A percentile compares a stretch with the other conserved stretches of the same genome.
Conservation (phyloP, 1,140 invertebrate genomes). For the Neelides sp. region DNA sequence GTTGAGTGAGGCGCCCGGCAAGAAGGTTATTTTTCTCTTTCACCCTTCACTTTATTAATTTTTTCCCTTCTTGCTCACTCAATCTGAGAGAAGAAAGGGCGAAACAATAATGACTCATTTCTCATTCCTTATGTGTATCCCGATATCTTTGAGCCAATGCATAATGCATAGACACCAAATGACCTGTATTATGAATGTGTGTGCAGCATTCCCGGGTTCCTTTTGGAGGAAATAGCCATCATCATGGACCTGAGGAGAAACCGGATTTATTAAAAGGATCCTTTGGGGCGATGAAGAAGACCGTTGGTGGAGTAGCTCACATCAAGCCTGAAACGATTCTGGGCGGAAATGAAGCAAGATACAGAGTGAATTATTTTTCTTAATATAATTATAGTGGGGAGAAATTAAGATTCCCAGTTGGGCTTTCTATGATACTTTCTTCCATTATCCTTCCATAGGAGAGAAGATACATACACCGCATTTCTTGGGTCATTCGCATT, state of each 20-base stretch:
- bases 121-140: no score
- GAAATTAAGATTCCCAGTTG: no score
- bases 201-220: slow-evolving; percentile 63
- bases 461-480: no score
- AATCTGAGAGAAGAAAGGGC: no score
- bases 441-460: no score
- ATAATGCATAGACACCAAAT: neutral
- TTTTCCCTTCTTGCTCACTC: no score
- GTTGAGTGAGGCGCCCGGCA: slow-evolving; percentile 37
- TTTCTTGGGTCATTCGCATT: no score
- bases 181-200: slow-evolving; percentile 30
- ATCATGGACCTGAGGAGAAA: slow-evolving; percentile 47
- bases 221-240: slow-evolving; percentile 57
- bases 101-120: no score
- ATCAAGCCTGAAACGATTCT: slow-evolving; percentile 38
- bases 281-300: slow-evolving; percentile 44
- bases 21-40: slow-evolving; percentile 13
- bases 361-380: slow-evolving; percentile 35
- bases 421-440: no score
- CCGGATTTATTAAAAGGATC: slow-evolving; percentile 66
- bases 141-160: no score
- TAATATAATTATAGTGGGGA: no score
- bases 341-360: slow-evolving; percentile 38
- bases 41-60: no score
- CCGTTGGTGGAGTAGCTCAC: slow-evolving; percentile 13